A percentile compares a stretch with the other conserved stretches of the same genome.
Conservation (phyloP, 2,797 vertebrate genomes). For the Micropoecilia bifurca region DNA sequence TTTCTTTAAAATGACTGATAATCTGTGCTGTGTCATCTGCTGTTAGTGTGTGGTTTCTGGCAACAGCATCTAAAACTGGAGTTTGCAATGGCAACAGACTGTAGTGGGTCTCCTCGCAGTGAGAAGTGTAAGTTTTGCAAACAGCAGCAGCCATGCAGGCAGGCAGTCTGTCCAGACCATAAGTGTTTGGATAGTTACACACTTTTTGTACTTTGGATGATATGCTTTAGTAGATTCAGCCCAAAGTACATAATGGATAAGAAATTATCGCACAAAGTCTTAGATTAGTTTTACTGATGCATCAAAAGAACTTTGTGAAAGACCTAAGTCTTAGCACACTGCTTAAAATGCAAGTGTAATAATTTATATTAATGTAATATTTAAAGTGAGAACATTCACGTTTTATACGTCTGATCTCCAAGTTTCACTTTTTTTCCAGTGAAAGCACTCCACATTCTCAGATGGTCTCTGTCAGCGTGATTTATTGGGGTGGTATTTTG, state of each 20-base stretch:
- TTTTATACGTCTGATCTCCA: not conserved
- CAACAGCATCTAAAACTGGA: constrained; percentile 18
- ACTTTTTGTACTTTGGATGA: constrained; percentile 6
- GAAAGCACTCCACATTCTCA: not conserved
- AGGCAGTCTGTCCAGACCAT: constrained; percentile 21
- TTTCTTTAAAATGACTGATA: constrained; percentile 3
- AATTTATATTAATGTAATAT: constrained; percentile 6
- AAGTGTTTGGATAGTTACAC: constrained; percentile 22
- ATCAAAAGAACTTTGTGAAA: not conserved
- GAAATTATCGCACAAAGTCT: not conserved
- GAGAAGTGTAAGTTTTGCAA: constrained; percentile 34
- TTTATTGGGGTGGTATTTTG: constrained; percentile 5
- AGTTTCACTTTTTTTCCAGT: not conserved
- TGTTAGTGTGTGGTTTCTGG: constrained; percentile 12
- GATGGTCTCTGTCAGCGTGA: not conserved
- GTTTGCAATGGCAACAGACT: constrained; percentile 29
- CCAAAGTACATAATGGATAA: not conserved
- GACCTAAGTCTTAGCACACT: not conserved
- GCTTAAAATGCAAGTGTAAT: constrained; percentile 1
- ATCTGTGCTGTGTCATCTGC: constrained; percentile 9
- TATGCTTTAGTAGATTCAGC: constrained; percentile 1
- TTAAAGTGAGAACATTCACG: not conserved
- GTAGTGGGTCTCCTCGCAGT: constrained; percentile 28
- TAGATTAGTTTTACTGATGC: not conserved
- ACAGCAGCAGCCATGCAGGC: constrained; percentile 29